These are phyloP conservation scores for Numenius phaeopus DNA, from an alignment of 2,797 vertebrate species.

Conservation along the genomic window DNA sequence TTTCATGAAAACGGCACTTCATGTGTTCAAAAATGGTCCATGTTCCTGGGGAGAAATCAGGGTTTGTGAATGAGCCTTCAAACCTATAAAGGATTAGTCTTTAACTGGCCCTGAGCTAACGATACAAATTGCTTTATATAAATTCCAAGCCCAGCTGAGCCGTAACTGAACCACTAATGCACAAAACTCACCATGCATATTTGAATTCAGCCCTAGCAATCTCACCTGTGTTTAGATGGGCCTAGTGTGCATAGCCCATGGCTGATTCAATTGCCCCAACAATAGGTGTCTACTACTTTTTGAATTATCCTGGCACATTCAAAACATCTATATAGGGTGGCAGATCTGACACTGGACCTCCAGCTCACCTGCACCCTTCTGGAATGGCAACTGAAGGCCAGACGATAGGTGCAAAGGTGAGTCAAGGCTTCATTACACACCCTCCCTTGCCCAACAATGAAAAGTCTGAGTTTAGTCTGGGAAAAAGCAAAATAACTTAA, in stretches of 20 bases:
- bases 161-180: neutral
- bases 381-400: neutral
- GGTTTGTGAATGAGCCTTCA: neutral
- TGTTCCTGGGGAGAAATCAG: neutral
- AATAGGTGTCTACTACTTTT: neutral
- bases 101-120: neutral
- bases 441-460: neutral
- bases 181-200: neutral
- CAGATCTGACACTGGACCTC: neutral
- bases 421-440: neutral
- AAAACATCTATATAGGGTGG: neutral
- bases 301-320: neutral
- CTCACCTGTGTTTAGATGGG: neutral
- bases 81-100: neutral
- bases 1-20: neutral
- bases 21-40: neutral
- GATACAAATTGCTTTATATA: neutral
- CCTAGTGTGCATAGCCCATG: neutral
- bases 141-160: neutral
- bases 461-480: neutral
- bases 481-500: neutral
- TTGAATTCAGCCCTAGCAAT: neutral
- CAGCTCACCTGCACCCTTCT: neutral
- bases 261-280: neutral
- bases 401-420: neutral